Evolutionary conservation across 2,888 invertebrate genomes (phyloP).

Genomic region (Pharmacophagus antenor): DNA sequence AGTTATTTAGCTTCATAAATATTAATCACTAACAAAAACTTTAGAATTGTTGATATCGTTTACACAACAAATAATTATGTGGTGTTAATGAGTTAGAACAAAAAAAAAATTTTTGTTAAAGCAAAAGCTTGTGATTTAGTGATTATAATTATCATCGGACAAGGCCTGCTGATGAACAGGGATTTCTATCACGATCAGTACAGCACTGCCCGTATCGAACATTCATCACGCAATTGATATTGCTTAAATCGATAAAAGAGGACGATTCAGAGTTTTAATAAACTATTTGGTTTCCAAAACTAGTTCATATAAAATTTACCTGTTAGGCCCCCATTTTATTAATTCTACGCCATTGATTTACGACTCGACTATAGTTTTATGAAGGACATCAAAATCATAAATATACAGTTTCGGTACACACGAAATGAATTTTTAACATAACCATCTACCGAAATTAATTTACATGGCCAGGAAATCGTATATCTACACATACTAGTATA

Average conservation of each 20-base stretch:
- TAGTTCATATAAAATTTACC: not conserved
- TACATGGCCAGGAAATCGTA: slow-evolving; percentile 11
- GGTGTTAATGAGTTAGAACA: no score
- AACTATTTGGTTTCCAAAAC: not conserved
- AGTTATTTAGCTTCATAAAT: not conserved
- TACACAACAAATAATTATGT: not conserved
- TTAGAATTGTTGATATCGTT: not conserved
- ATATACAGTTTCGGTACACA: slow-evolving; percentile 11
- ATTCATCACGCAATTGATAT: not conserved
- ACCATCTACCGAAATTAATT: slow-evolving; percentile 18
- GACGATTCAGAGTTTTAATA: not conserved
- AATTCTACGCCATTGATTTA: slow-evolving; percentile 17
- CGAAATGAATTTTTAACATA: slow-evolving; percentile 20
- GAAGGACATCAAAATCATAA: slow-evolving; percentile 25
- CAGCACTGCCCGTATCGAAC: no score
- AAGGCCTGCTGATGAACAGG: not conserved
- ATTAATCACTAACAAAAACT: not conserved
- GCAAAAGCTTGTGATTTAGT: not conserved
- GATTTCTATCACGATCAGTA: not conserved
- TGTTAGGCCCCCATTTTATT: not conserved
- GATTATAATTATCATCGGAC: not conserved
- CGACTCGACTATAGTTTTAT: slow-evolving; percentile 14
- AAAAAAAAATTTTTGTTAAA: no score
- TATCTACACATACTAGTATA: not conserved
- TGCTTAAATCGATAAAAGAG: not conserved